Percentiles rank a stretch among this genome's conserved stretches.
Evolutionary conservation across 2,888 invertebrate species (phyloP).

Genomic region (Antitype chi): DNA sequence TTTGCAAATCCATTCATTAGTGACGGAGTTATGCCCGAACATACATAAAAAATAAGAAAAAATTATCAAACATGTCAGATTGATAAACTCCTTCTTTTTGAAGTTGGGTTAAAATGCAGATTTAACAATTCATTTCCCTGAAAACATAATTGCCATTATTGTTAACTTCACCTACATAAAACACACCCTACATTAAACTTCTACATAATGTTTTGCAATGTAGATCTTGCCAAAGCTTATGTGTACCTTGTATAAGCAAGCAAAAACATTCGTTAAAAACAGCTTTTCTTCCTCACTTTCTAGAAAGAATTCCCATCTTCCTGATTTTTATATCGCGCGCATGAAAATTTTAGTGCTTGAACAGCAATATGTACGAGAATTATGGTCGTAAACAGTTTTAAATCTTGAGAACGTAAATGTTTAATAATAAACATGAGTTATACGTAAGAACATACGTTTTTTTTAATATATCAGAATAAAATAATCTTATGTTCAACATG

Average conservation of each 20-base stretch:
- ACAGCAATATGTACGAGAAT: slow-evolving; percentile 51
- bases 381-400: slow-evolving; percentile 53
- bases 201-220: not conserved
- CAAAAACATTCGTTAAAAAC: not conserved
- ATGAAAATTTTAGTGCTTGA: slow-evolving; percentile 45
- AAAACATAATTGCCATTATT: not conserved
- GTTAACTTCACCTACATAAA: not conserved
- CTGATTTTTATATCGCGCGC: slow-evolving; percentile 26
- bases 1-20: too few species aligned
- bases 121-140: not conserved
- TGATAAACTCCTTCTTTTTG: too few species aligned
- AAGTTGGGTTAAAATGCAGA: too few species aligned
- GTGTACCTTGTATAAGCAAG: not conserved
- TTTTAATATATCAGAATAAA: not conserved
- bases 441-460: not conserved
- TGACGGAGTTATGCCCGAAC: too few species aligned
- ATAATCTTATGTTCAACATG: not conserved
- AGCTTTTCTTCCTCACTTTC: not conserved
- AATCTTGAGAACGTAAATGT: slow-evolving; percentile 33
- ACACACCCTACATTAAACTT: not conserved
- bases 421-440: slow-evolving; percentile 30
- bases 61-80: too few species aligned
- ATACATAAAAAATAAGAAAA: too few species aligned
- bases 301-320: slow-evolving; percentile 17
- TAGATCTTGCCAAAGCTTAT: not conserved